Evolutionary conservation across 2,888 invertebrate genomes (phyloP).

Genomic region (Acrobasis consociella): DNA sequence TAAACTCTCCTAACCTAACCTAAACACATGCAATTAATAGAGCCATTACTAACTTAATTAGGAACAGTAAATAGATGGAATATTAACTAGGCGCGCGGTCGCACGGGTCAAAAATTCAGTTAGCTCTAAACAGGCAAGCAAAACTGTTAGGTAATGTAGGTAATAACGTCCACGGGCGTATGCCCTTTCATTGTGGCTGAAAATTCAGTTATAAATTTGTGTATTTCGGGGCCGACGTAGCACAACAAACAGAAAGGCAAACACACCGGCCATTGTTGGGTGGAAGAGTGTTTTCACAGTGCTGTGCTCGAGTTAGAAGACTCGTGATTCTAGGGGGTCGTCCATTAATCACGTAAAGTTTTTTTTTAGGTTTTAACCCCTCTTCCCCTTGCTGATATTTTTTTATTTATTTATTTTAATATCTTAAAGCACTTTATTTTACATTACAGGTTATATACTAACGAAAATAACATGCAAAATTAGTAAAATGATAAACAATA

Average conservation of each 20-base stretch:
- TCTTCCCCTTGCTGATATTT: too few relatives aligned
- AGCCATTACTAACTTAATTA: constrained; percentile 14
- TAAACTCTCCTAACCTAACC: too few relatives aligned
- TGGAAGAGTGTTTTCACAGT: constrained; percentile 50
- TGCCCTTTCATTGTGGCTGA: constrained; percentile 47
- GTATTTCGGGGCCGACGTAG: constrained; percentile 51
- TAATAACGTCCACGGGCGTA: constrained; percentile 34
- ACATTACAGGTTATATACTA: too few relatives aligned
- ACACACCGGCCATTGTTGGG: constrained; percentile 57
- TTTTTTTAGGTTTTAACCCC: too few relatives aligned
- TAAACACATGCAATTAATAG: constrained; percentile 11
- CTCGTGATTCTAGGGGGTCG: not conserved
- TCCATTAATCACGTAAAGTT: too few relatives aligned
- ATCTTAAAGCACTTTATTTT: too few relatives aligned
- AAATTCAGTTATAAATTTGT: constrained; percentile 66
- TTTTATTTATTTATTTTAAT: too few relatives aligned
- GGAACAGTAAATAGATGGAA: constrained; percentile 16
- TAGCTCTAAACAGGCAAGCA: constrained; percentile 17
- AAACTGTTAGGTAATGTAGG: constrained; percentile 37
- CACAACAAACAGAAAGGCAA: constrained; percentile 62
- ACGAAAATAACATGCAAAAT: too few relatives aligned
- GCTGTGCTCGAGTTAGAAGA: constrained; percentile 31
- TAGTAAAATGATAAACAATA: too few relatives aligned
- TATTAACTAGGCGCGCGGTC: constrained; percentile 8
- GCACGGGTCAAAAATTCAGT: constrained; percentile 22